Conservation (phyloP, 1,140 invertebrate genomes). For the Eumaeus atala region DNA sequence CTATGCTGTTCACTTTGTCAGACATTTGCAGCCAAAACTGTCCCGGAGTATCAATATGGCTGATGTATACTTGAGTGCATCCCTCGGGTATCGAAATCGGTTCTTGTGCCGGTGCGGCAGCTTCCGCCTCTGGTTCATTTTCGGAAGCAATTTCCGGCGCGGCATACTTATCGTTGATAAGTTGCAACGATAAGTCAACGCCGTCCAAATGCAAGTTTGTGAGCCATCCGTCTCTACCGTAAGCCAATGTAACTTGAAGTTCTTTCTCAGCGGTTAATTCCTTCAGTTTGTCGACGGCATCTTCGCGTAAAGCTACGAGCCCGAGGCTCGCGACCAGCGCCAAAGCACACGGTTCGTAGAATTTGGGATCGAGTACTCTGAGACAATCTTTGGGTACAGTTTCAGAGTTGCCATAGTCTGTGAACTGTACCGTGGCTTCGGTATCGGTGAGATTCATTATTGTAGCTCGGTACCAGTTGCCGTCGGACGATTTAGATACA, state of each 20-base stretch:
- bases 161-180: constrained; percentile 61
- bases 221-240: constrained; percentile 55
- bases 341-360: constrained; percentile 73
- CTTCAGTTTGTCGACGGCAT: constrained; percentile 40
- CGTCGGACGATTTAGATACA: constrained; percentile 76
- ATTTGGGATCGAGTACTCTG: constrained; percentile 72
- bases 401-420: constrained; percentile 87
- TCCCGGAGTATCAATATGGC: constrained; percentile 79
- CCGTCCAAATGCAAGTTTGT: constrained; percentile 57
- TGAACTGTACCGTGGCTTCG: constrained; percentile 77
- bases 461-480: constrained; percentile 81
- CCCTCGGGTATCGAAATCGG: constrained; percentile 49
- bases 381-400: constrained; percentile 67
- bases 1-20: constrained; percentile 67
- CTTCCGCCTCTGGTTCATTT: constrained; percentile 30
- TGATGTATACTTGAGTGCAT: constrained; percentile 73
- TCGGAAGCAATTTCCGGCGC: constrained; percentile 37
- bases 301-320: constrained; percentile 44
- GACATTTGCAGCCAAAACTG: constrained; percentile 80
- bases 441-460: constrained; percentile 66
- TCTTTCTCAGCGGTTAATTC: constrained; percentile 62
- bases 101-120: constrained; percentile 30
- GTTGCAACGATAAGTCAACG: constrained; percentile 49
- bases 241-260: constrained; percentile 53
- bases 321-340: constrained; percentile 70